These are phyloP conservation scores for Euzetes globulus DNA, from an alignment of 2,888 invertebrate genomes.

Conservation along the genomic window DNA sequence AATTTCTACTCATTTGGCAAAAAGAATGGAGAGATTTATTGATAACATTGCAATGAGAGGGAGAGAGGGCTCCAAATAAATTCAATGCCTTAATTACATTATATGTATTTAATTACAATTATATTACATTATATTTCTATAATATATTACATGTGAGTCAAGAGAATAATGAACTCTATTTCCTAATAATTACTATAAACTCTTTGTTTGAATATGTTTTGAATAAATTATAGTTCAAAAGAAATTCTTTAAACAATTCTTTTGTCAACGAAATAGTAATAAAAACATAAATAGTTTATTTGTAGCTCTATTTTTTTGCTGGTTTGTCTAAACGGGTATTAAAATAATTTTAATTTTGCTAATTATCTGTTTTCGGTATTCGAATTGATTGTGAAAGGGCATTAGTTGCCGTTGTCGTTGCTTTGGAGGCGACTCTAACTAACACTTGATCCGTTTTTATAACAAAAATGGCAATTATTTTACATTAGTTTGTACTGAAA, in stretches of 20 bases:
- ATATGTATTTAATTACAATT: conserved; percentile 20
- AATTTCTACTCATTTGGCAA: neutral
- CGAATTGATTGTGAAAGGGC: neutral
- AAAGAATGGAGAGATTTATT: conserved; percentile 6
- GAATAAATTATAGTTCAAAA: neutral
- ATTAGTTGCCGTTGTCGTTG: neutral
- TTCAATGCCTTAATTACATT: conserved; percentile 22
- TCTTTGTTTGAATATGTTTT: neutral
- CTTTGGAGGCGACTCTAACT: neutral
- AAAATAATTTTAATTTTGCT: conserved; percentile 28
- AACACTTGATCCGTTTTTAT: neutral
- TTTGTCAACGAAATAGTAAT: neutral
- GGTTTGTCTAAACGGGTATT: neutral
- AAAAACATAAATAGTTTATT: neutral
- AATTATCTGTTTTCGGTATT: conserved; percentile 17
- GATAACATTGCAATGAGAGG: neutral
- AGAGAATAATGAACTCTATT: conserved; percentile 5
- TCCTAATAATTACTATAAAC: too few relatives aligned
- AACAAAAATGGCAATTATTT: conserved; percentile 1
- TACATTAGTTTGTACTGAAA: neutral
- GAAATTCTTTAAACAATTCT: neutral
- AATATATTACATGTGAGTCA: neutral
- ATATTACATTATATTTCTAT: neutral
- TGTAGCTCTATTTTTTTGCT: neutral
- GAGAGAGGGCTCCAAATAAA: neutral